Evolutionary conservation across 2,797 vertebrate genomes (phyloP).

Genomic region (Discoglossus pictus): DNA sequence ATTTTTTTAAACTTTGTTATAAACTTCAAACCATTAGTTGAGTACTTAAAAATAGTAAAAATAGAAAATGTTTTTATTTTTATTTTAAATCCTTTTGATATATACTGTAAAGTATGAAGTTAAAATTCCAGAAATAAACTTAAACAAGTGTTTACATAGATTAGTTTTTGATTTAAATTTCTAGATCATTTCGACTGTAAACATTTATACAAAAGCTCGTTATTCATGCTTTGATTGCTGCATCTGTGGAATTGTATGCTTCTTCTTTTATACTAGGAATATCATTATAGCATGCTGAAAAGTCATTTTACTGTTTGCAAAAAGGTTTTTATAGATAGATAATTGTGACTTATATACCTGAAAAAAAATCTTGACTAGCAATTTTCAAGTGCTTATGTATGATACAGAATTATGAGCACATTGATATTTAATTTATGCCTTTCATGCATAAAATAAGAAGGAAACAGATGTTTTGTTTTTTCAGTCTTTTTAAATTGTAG

Average conservation of each 20-base stretch:
- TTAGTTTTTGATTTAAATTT: no score
- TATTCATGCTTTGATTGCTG: conserved; percentile 1
- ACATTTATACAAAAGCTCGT: not conserved
- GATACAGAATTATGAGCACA: conserved; percentile 7
- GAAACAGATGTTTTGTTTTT: no score
- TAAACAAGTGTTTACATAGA: conserved; percentile 8
- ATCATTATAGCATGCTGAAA: not conserved
- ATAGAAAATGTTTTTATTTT: no score
- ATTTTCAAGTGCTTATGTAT: conserved; percentile 5
- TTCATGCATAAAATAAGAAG: no score
- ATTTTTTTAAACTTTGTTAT: no score
- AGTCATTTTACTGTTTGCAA: not conserved
- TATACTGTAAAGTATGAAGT: not conserved
- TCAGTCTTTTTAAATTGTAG: no score
- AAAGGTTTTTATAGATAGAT: conserved; percentile 12
- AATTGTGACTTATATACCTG: conserved; percentile 7
- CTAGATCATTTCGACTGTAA: not conserved
- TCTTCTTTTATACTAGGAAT: not conserved
- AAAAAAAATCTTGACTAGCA: not conserved
- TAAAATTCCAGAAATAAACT: not conserved
- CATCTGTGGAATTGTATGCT: not conserved
- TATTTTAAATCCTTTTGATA: no score
- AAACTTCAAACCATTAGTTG: no score
- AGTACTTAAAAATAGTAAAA: no score
- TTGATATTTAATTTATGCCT: not conserved